Percentiles rank a stretch among this genome's conserved stretches.
Evolutionary conservation across 2,113 vertebrate genomes (phyloP).

Genomic region (Athene cunicularia): DNA sequence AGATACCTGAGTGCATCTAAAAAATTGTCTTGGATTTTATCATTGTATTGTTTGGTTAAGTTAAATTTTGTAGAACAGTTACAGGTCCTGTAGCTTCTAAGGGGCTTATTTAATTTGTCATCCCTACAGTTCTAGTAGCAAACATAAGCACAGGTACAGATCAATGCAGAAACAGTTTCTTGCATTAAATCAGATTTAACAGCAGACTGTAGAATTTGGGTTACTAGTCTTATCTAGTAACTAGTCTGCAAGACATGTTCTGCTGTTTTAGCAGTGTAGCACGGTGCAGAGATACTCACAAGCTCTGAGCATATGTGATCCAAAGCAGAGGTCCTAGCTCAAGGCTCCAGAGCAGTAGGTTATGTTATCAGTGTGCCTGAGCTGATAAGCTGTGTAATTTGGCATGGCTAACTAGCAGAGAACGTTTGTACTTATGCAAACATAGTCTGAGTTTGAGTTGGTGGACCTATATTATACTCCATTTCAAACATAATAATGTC

Average conservation of each 20-base stretch:
- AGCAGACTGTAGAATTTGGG: background rate
- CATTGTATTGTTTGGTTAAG: background rate
- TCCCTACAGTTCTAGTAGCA: background rate
- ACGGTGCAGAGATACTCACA: background rate
- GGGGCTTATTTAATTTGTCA: background rate
- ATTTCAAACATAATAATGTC: background rate
- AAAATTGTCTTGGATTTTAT: background rate
- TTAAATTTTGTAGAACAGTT: background rate
- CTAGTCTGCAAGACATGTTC: background rate
- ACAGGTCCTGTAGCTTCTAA: background rate
- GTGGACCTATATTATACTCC: background rate
- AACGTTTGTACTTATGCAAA: background rate
- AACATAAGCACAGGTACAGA: background rate
- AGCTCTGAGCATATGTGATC: background rate
- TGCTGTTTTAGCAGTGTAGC: background rate
- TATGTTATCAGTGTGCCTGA: background rate
- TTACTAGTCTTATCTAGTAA: background rate
- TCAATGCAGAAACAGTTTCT: background rate
- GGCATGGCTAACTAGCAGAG: background rate
- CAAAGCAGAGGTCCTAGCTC: background rate
- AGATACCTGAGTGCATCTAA: background rate
- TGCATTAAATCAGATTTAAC: background rate
- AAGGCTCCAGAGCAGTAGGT: background rate
- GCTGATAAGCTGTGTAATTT: background rate
- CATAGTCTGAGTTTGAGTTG: background rate